phyloP scores from a whole-genome alignment of 2,888 invertebrate genomes.

The Nysson spinosus region DNA sequence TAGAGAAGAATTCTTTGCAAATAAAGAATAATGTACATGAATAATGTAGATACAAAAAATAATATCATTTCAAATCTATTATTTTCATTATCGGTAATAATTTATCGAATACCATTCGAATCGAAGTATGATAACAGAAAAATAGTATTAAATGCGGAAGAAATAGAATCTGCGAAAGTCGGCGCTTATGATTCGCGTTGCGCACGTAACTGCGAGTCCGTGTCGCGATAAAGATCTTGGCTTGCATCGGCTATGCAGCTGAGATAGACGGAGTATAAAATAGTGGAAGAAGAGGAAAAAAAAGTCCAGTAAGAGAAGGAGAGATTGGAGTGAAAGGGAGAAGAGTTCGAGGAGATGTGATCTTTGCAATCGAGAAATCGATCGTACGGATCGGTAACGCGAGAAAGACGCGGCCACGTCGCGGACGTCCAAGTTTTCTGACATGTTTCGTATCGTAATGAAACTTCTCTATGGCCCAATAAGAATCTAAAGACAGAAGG shows the following conservation, averaged over 20 bases:
- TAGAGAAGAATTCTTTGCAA: too few relatives aligned
- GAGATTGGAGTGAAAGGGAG: conserved; percentile 1
- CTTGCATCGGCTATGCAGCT: conserved; percentile 45
- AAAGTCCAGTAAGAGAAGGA: conserved; percentile 19
- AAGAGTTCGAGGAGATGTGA: conserved; percentile 43
- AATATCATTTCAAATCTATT: too few relatives aligned
- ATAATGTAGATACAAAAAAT: too few relatives aligned
- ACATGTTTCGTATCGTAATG: conserved; percentile 52
- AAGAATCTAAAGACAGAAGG: conserved; percentile 11
- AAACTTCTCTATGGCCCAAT: conserved; percentile 30
- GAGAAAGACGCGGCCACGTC: conserved; percentile 22
- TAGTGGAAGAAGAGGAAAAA: conserved; percentile 23
- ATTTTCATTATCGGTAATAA: too few relatives aligned
- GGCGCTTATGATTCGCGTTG: conserved; percentile 48
- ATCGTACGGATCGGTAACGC: conserved; percentile 49
- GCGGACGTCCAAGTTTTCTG: conserved; percentile 37
- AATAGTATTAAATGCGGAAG: conserved; percentile 8
- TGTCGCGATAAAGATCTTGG: conserved; percentile 47
- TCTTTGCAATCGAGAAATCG: conserved; percentile 51
- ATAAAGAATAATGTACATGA: too few relatives aligned
- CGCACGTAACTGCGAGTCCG: conserved; percentile 41
- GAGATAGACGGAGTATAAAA: conserved; percentile 37
- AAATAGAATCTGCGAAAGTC: conserved; percentile 40
- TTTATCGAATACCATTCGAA: too few relatives aligned
- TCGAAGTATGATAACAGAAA: too few relatives aligned